phyloP scores from a whole-genome alignment of 2,797 vertebrate genomes.

The Odontamblyopus rebecca region DNA sequence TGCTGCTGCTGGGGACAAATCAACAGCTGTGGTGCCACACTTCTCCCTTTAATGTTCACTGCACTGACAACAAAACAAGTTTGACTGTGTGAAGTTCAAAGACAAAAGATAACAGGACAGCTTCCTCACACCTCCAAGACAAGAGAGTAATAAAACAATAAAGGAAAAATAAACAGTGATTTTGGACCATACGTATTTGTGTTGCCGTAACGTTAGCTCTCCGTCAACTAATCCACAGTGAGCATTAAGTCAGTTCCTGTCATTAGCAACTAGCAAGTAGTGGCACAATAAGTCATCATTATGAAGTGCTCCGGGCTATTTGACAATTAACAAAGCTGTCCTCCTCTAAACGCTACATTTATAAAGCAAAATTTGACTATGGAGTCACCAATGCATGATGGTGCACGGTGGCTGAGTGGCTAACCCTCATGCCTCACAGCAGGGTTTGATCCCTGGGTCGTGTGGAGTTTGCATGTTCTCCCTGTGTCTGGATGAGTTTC shows the following conservation, averaged over 20 bases:
- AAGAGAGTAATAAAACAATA: neutral
- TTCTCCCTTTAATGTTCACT: neutral
- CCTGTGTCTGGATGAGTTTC: no score
- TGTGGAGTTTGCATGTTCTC: no score
- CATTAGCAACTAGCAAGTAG: neutral
- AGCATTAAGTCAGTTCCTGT: neutral
- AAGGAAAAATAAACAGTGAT: neutral
- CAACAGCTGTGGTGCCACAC: conserved; percentile 1
- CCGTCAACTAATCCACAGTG: neutral
- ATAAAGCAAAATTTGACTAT: no score
- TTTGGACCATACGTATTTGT: no score
- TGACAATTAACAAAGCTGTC: no score
- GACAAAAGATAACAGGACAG: conserved; percentile 29
- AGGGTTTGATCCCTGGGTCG: no score
- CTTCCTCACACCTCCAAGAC: conserved; percentile 32
- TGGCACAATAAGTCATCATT: neutral
- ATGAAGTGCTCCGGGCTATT: neutral
- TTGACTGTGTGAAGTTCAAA: neutral
- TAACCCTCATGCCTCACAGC: no score
- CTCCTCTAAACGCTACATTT: no score
- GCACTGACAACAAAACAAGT: neutral
- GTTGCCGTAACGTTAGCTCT: neutral
- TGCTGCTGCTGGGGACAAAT: conserved; percentile 4
- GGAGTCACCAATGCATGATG: no score
- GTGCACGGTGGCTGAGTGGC: no score